Conservation (phyloP, 2,888 invertebrate genomes). For the Lasioglossum pauxillum region DNA sequence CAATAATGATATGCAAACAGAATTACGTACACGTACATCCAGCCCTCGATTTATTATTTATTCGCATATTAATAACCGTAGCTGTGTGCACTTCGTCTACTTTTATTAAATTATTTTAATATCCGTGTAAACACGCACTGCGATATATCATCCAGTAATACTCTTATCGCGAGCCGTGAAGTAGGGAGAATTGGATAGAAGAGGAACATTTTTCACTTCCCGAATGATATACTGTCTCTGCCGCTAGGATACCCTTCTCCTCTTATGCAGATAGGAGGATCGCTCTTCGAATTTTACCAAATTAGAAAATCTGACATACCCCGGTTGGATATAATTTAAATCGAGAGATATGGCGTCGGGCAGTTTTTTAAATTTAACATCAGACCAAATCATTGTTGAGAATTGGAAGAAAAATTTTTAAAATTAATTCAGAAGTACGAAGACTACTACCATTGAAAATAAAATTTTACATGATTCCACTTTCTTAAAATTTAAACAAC, state of each 20-base stretch:
- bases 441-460: too few relatives aligned
- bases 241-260: slow-evolving; percentile 49
- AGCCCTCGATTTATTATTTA: slow-evolving; percentile 43
- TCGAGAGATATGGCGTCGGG: neutral
- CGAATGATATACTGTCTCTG: slow-evolving; percentile 69
- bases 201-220: slow-evolving; percentile 72
- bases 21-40: slow-evolving; percentile 10
- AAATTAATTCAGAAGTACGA: too few relatives aligned
- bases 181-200: slow-evolving; percentile 71
- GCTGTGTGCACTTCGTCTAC: slow-evolving; percentile 24
- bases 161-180: slow-evolving; percentile 70
- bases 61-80: slow-evolving; percentile 51
- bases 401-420: neutral
- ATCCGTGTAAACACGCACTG: slow-evolving; percentile 69
- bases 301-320: slow-evolving; percentile 32
- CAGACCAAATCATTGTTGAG: neutral
- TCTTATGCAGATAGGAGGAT: slow-evolving; percentile 39
- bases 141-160: slow-evolving; percentile 72
- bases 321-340: neutral
- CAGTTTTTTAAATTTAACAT: neutral
- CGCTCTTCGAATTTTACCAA: slow-evolving; percentile 52
- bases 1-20: slow-evolving; percentile 25
- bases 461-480: too few relatives aligned
- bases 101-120: slow-evolving; percentile 72
- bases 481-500: too few relatives aligned